Percentiles rank a stretch among this genome's conserved stretches.
These are phyloP conservation scores for Micronycteris hirsuta DNA, from an alignment of 2,113 vertebrate genomes.

Conservation along the genomic window DNA sequence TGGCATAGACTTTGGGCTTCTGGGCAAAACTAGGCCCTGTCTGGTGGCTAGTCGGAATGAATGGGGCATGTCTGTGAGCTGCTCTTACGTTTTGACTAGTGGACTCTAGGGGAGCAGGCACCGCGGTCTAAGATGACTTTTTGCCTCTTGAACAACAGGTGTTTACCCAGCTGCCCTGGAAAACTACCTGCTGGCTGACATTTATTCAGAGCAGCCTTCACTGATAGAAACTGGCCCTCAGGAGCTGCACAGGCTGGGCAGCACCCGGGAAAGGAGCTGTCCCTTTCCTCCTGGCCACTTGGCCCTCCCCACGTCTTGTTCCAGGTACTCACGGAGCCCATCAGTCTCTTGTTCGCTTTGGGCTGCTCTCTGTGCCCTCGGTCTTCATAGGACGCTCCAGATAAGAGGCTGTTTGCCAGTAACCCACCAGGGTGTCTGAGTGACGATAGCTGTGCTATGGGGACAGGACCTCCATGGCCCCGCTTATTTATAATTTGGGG, in stretches of 20 bases:
- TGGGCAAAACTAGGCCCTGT: background rate
- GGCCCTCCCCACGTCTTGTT: background rate
- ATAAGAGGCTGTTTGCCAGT: background rate
- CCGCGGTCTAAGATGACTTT: background rate
- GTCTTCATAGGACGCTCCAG: background rate
- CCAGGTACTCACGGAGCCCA: background rate
- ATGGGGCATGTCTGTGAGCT: background rate
- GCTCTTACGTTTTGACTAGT: no score
- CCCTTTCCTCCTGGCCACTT: background rate
- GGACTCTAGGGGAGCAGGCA: background rate
- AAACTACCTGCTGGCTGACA: background rate
- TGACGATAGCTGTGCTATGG: no score
- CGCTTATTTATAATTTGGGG: background rate
- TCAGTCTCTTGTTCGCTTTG: background rate
- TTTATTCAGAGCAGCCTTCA: background rate
- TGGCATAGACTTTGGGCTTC: background rate
- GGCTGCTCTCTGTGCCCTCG: fast-evolving
- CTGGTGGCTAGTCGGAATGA: background rate
- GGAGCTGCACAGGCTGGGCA: no score
- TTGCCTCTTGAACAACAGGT: background rate
- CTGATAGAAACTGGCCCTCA: background rate
- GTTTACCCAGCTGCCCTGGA: background rate
- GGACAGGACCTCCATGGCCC: no score
- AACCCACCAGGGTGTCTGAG: background rate
- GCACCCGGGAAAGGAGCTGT: background rate